phyloP scores from a whole-genome alignment of 64 coral and sea anemone genomes.

The Astreopora myriophthalma region DNA sequence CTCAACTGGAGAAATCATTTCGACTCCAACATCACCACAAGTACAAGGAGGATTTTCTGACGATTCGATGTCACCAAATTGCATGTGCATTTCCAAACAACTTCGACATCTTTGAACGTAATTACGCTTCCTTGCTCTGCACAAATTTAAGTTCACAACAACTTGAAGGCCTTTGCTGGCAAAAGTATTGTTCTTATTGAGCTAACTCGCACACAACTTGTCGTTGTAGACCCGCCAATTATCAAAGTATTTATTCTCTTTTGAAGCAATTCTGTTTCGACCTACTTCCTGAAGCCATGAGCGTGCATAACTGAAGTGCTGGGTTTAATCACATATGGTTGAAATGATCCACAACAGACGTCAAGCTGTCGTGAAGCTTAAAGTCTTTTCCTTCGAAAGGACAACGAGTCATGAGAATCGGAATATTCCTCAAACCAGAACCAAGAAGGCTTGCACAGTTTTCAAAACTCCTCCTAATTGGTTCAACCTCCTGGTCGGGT shows the following conservation, averaged over 20 bases:
- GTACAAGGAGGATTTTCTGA: neutral
- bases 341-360: conserved; percentile 24
- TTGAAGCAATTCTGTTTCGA: conserved; percentile 25
- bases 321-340: conserved; percentile 37
- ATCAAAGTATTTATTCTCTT: conserved; percentile 34
- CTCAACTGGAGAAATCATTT: conserved; percentile 30
- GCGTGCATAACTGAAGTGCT: conserved; percentile 37
- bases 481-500: conserved; percentile 51
- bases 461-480: conserved; percentile 43
- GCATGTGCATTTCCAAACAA: conserved; percentile 45
- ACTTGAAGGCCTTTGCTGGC: conserved; percentile 31
- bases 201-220: conserved; percentile 61
- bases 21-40: neutral
- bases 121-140: conserved; percentile 37
- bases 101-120: conserved; percentile 20
- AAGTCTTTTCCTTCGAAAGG: conserved; percentile 37
- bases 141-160: conserved; percentile 57
- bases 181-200: conserved; percentile 14
- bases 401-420: conserved; percentile 38
- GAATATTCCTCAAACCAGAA: conserved; percentile 20
- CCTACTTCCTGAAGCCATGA: conserved; percentile 38
- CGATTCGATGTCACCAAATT: neutral
- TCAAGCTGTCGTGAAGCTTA: conserved; percentile 9
- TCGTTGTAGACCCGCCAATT: conserved; percentile 48
- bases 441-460: conserved; percentile 40